These are phyloP conservation scores for Tetramorium simillimum DNA, from an alignment of 1,140 invertebrate genomes.

Conservation along the genomic window DNA sequence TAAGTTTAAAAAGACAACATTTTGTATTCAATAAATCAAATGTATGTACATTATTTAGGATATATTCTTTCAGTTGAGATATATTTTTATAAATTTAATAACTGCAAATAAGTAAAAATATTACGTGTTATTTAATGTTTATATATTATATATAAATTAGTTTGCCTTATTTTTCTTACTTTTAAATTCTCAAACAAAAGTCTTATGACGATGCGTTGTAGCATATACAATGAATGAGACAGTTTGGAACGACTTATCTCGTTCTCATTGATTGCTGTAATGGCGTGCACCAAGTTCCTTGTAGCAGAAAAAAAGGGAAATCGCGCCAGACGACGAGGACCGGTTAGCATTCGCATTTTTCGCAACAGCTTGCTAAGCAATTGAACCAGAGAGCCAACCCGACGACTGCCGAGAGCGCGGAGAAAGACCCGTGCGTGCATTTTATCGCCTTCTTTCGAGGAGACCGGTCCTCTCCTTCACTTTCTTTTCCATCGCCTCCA, in stretches of 20 bases:
- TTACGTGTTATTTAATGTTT: not conserved
- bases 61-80: not conserved
- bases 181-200: not conserved
- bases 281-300: not conserved
- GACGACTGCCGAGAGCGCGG: conserved; percentile 3
- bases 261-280: conserved; percentile 24
- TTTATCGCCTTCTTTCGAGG: conserved; percentile 10
- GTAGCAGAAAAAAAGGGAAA: conserved; percentile 19
- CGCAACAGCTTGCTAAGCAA: conserved; percentile 13
- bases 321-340: conserved; percentile 8
- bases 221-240: not conserved
- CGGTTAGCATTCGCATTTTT: conserved; percentile 42
- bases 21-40: not conserved
- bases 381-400: conserved; percentile 10
- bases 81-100: not conserved
- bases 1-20: not conserved
- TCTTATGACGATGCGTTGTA: no score
- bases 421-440: conserved; percentile 8
- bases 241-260: not conserved
- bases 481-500: conserved; percentile 3
- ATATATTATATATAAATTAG: not conserved
- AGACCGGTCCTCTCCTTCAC: conserved; percentile 30
- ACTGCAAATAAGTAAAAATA: not conserved
- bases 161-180: not conserved
- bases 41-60: not conserved